Evolutionary conservation across 2,113 vertebrate species (phyloP), one percentile per base, ranked within the genome.

Genomic region (Boleophthalmus pectinirostris): DNA sequence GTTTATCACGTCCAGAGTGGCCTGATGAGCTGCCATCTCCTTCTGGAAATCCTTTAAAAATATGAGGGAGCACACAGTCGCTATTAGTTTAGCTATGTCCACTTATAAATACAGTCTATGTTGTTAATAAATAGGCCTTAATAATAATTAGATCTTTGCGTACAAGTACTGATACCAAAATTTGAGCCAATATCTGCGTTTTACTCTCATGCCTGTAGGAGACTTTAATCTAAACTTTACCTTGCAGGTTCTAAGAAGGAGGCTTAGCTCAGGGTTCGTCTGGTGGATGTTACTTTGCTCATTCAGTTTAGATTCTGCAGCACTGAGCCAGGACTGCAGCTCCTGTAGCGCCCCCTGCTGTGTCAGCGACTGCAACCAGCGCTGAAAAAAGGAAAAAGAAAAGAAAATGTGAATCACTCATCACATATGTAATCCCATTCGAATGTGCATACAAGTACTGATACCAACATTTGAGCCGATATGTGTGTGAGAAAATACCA

Each of bases 1-100:
- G 91, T 94, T 96, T 15, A 96, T 90, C 54, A 91, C 93, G 84
- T 97, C 96, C 38, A 97, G 89, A 0, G 92, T 90, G 89, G 93
- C 93, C 82, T 96, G 95, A 66, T 93, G 94, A 18, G 93, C 92
- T 54, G 88, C 85, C 90, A 95, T 93, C 85, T 95, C 94, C 73
- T 90, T 89, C 86, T 90, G 88, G 65, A 91, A 90, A 56, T 90
- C 94, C 97, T 98, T 43, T 43, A 43, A 43, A 43, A 43, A 43
- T n/a, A 43, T 43, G 38, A 43, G 10, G 38, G 29, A n/a, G n/a
- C n/a, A n/a, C n/a, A n/a, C n/a, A n/a, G n/a, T n/a, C n/a, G 33
- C 33, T 35, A 35, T 2, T 6, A 35, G 33, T 2, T 35, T 35
- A 38, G 35, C 35, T 38, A 38, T 38, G 35, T 38, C 35, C 35